These are phyloP conservation scores for Actenoides hombroni DNA, from an alignment of 2,113 vertebrate genomes.

Conservation along the genomic window DNA sequence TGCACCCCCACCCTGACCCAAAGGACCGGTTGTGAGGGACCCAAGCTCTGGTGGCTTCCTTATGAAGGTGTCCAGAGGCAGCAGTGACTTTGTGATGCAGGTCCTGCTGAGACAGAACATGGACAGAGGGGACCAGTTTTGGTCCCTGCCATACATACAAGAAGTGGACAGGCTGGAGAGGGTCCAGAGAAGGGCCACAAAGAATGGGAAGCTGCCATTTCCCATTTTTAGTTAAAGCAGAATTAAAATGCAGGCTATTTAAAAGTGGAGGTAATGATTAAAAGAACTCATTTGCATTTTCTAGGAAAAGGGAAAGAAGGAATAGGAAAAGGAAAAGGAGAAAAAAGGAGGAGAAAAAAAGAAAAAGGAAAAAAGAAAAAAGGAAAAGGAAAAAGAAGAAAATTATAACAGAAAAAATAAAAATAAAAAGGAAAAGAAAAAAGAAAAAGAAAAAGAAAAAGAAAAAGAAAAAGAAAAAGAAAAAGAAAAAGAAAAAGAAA, in stretches of 20 bases:
- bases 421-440: too few species aligned
- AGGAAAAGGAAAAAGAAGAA: too few species aligned
- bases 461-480: not conserved
- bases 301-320: not conserved
- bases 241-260: not conserved
- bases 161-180: not conserved
- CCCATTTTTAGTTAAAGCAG: constrained; percentile 18
- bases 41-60: not conserved
- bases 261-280: not conserved
- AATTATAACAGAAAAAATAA: not conserved
- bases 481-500: too few species aligned
- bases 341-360: too few species aligned
- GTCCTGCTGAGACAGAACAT: not conserved
- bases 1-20: accelerated
- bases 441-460: too few species aligned
- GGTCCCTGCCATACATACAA: not conserved
- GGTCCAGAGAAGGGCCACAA: too few species aligned
- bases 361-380: not conserved
- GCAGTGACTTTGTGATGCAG: not conserved
- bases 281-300: not conserved
- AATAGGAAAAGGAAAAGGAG: too few species aligned
- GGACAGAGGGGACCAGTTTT: too few species aligned
- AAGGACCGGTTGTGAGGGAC: not conserved
- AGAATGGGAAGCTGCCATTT: not conserved
- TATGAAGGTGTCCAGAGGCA: accelerated